Conservation (phyloP, 2,113 vertebrate species). For the Grammomys dolichurus region DNA sequence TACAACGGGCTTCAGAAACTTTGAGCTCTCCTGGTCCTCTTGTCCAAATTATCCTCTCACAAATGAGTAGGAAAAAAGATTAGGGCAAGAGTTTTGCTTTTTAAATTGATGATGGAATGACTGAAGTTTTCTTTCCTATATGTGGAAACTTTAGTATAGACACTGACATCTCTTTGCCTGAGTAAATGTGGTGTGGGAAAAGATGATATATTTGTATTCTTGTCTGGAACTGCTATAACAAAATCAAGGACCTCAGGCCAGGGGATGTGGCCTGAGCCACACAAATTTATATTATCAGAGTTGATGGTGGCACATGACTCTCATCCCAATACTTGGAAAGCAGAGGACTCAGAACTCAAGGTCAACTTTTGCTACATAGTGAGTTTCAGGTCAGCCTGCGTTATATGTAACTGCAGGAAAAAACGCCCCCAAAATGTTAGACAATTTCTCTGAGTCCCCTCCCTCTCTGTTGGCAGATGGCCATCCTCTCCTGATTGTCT, state of each 20-base stretch:
- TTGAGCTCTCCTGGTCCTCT: background rate
- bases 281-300: background rate
- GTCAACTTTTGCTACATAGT: background rate
- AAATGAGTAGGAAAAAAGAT: background rate
- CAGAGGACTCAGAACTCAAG: background rate
- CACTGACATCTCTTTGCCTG: background rate
- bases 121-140: background rate
- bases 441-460: background rate
- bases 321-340: no score
- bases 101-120: background rate
- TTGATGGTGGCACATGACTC: background rate
- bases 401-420: background rate
- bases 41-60: conserved; percentile 22
- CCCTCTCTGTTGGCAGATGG: background rate
- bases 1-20: background rate
- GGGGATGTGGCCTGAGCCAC: background rate
- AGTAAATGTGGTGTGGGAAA: background rate
- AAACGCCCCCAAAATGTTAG: background rate
- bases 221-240: background rate
- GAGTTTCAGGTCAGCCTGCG: background rate
- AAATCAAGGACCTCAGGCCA: background rate
- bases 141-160: conserved; percentile 11
- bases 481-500: background rate
- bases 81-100: background rate
- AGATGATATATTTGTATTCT: background rate